These are phyloP conservation scores for Brachyalestes nurse DNA, from an alignment of 2,797 vertebrate genomes.

Conservation along the genomic window DNA sequence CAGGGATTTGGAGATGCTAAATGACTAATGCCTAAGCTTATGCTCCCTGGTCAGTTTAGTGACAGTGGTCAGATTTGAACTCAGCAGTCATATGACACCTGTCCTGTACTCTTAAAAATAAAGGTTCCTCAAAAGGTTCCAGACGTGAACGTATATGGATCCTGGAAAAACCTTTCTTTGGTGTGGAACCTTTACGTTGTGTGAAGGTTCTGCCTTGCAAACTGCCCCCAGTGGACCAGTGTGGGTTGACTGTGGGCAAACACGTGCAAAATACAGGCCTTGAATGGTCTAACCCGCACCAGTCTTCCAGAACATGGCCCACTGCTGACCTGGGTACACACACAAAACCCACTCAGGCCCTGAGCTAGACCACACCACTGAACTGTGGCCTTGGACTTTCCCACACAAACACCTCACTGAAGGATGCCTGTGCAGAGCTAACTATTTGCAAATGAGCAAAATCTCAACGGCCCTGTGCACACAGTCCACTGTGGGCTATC, in stretches of 20 bases:
- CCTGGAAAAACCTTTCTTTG: not conserved
- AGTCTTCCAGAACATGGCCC: not conserved
- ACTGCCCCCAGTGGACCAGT: not conserved
- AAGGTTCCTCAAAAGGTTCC: not conserved
- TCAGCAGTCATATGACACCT: conserved; percentile 36
- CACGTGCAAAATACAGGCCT: no score
- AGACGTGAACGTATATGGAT: not conserved
- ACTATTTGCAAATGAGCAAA: not conserved
- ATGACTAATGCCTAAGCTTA: conserved; percentile 37
- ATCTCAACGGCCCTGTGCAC: not conserved
- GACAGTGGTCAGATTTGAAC: conserved; percentile 46
- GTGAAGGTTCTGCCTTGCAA: not conserved
- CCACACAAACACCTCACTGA: not conserved
- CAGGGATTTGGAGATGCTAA: conserved; percentile 47
- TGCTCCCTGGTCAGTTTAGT: conserved; percentile 45
- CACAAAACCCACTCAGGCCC: not conserved
- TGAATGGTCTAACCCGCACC: not conserved
- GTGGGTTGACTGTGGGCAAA: not conserved
- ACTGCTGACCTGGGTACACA: not conserved
- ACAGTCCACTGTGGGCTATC: not conserved
- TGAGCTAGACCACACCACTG: not conserved
- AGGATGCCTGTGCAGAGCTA: not conserved
- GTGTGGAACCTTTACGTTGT: not conserved
- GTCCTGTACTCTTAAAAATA: conserved; percentile 33
- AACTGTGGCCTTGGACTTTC: no score